phyloP scores from a whole-genome alignment of 2,797 vertebrate genomes.

The Microctenopoma lineatum region DNA sequence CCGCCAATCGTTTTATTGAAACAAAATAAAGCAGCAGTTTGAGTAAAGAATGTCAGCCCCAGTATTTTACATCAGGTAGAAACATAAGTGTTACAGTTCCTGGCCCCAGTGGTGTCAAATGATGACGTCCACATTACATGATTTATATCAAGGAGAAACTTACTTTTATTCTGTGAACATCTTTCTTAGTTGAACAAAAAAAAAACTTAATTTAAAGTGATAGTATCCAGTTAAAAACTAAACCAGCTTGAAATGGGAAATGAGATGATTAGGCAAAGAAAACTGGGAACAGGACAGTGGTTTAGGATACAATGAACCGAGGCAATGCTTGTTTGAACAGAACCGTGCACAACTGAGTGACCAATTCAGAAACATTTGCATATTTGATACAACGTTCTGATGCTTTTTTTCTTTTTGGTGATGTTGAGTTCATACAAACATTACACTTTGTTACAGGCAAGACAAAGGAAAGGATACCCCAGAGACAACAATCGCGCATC shows the following conservation, averaged over 20 bases:
- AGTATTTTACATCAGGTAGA: conserved; percentile 33
- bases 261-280: conserved; percentile 57
- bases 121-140: conserved; percentile 25
- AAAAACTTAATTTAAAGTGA: not conserved
- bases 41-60: conserved; percentile 14
- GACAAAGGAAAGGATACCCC: conserved; percentile 41
- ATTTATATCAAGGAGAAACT: conserved; percentile 1
- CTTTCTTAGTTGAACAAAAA: not conserved
- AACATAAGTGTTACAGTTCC: conserved; percentile 8
- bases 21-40: not conserved
- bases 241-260: conserved; percentile 62
- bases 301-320: conserved; percentile 36
- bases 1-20: not conserved
- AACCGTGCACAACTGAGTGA: conserved; percentile 18
- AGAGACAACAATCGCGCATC: conserved; percentile 44
- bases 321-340: conserved; percentile 71
- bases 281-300: conserved; percentile 47
- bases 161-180: conserved; percentile 1
- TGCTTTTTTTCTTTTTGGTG: conserved; percentile 19
- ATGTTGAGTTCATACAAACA: conserved; percentile 68
- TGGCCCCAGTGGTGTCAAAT: conserved; percentile 27
- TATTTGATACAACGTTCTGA: conserved; percentile 4
- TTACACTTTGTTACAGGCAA: conserved; percentile 23
- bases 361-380: conserved; percentile 7
- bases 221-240: conserved; percentile 40